phyloP scores from a whole-genome alignment of 1,140 invertebrate species.

The Drosophila hydei region DNA sequence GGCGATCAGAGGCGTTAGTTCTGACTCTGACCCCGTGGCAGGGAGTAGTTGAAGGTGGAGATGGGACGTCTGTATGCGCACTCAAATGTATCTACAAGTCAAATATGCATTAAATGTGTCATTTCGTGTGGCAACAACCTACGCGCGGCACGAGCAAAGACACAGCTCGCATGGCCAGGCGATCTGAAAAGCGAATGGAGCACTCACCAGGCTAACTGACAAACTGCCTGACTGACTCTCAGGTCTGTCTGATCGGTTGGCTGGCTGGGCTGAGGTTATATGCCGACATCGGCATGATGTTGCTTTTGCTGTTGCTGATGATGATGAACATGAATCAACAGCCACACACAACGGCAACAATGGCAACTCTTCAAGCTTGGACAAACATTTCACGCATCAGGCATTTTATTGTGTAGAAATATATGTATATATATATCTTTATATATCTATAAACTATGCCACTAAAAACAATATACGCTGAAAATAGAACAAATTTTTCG shows the following conservation, averaged over 20 bases:
- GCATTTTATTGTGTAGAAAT: conserved; percentile 83
- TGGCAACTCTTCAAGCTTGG: conserved; percentile 82
- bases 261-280: conserved; percentile 74
- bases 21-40: conserved; percentile 10
- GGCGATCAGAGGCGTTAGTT: conserved; percentile 32
- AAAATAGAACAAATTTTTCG: conserved; percentile 56
- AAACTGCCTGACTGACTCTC: conserved; percentile 9
- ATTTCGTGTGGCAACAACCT: conserved; percentile 69
- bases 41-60: conserved; percentile 3
- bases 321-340: conserved; percentile 75
- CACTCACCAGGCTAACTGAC: conserved; percentile 17
- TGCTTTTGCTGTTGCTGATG: conserved; percentile 26
- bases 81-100: conserved; percentile 76
- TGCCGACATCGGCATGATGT: conserved; percentile 51
- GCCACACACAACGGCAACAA: conserved; percentile 65
- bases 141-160: conserved; percentile 42
- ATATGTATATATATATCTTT: conserved; percentile 21
- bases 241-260: conserved; percentile 63
- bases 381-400: conserved; percentile 84
- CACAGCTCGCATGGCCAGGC: conserved; percentile 41
- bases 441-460: conserved; percentile 8
- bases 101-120: conserved; percentile 83
- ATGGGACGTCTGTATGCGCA: conserved; percentile 50
- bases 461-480: conserved; percentile 41
- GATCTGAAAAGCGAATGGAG: conserved; percentile 55